These are phyloP conservation scores for Nomada ruficornis DNA, from an alignment of 2,888 invertebrate genomes.

Conservation along the genomic window DNA sequence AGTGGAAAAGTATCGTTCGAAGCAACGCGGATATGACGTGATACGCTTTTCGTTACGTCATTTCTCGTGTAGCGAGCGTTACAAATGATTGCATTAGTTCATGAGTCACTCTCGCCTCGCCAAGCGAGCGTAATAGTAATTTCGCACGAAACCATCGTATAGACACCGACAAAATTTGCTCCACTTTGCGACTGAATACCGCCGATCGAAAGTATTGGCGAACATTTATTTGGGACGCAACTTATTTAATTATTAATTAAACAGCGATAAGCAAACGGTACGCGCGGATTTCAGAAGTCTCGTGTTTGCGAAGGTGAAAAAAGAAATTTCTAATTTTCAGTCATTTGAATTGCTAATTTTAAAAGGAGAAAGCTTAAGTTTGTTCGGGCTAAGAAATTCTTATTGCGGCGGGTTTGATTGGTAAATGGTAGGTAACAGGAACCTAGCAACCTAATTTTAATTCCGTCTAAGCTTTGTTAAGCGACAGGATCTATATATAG, in stretches of 20 bases:
- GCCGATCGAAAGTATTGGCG: background rate
- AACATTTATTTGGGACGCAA: background rate
- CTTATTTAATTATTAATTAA: no score
- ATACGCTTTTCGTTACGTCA: conserved; percentile 53
- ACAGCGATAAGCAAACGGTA: no score
- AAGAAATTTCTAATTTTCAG: background rate
- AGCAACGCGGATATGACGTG: conserved; percentile 57
- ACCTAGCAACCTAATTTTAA: no score
- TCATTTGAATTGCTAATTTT: no score
- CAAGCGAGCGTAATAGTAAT: conserved; percentile 51
- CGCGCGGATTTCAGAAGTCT: no score
- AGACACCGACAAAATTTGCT: background rate
- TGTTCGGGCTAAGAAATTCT: no score
- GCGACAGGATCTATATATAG: conserved; percentile 24
- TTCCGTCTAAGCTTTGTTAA: no score
- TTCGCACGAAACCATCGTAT: conserved; percentile 30
- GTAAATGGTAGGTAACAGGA: no score
- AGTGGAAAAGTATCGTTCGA: conserved; percentile 25
- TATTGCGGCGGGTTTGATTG: no score
- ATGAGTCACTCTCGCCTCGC: conserved; percentile 50
- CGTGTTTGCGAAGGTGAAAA: no score
- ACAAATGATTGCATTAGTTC: conserved; percentile 58
- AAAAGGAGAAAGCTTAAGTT: no score
- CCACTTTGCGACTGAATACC: background rate
- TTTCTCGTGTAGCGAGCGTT: conserved; percentile 44